Base-by-base conservation (phyloP, 1,140 invertebrate genomes). In the Kradibia gibbosae region DNA sequence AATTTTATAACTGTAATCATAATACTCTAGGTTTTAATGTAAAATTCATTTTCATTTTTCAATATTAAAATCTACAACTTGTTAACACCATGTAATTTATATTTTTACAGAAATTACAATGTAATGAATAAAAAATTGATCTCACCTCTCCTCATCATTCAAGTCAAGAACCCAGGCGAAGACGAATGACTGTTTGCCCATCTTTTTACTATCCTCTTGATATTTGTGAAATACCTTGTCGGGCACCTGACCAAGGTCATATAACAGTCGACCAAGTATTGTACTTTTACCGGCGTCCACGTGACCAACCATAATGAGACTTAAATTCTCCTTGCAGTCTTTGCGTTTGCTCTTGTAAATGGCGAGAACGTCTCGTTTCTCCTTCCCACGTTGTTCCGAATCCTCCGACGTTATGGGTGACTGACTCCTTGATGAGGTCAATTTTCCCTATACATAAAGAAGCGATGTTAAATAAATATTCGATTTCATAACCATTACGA, bases 101-200 rank as follows among this genome's bases (percentile, higher is more conserved):
- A n/a, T n/a, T n/a, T n/a, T n/a, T n/a, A n/a, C n/a, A n/a, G n/a
- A n/a, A n/a, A n/a, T n/a, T n/a, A n/a, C n/a, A n/a, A n/a, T n/a
- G n/a, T n/a, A n/a, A n/a, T n/a, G n/a, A n/a, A n/a, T n/a, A n/a
- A n/a, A n/a, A n/a, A n/a, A n/a, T n/a, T n/a, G n/a, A n/a, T n/a
- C 55, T 76, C 92, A 95, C 93, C 98, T 94, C 92, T 99, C 98
- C 92, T 99, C 98, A 13, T 97, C 97, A 82, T 98, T 99, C 92
- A 99, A 98, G 92, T 99, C 99, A n/a, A 99, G 91, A 15, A 99
- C 97, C 99, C 99, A 99, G 22, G 99, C 99, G 92, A 97, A 99
- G 91, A 97, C 96, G 88, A 99, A 99, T 65, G 98, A 99, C 84
- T 98, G 97, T 91, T 99, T 99, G 0, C 99, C 99, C 84, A 98